Conservation (phyloP, 2,888 invertebrate species). For the Auanema sp. region DNA sequence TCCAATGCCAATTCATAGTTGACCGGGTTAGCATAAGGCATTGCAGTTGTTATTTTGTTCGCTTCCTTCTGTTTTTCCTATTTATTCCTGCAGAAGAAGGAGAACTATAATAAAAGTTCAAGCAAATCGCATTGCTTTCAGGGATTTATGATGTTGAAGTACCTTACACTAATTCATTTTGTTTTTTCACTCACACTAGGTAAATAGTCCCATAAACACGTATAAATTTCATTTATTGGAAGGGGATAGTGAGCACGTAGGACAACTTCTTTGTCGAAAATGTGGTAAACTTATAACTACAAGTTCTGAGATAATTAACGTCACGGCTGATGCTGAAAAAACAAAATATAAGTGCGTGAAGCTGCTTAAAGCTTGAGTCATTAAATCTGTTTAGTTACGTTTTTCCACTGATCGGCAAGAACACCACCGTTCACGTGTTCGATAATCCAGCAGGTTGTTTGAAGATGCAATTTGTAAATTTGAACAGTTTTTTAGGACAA, state of each 20-base stretch:
- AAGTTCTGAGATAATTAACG: slow-evolving; percentile 34
- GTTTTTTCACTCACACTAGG: no score
- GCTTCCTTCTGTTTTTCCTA: no score
- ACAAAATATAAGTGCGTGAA: slow-evolving; percentile 23
- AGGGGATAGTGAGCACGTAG: slow-evolving; percentile 27
- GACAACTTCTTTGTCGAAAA: slow-evolving; percentile 36
- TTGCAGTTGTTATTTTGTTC: no score
- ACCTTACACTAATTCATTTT: no score
- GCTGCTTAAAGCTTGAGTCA: neutral
- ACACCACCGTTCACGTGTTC: slow-evolving; percentile 34
- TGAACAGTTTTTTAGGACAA: slow-evolving; percentile 23
- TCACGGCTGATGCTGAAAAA: slow-evolving; percentile 23
- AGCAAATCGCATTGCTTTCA: no score
- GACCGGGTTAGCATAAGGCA: no score
- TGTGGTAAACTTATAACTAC: slow-evolving; percentile 35
- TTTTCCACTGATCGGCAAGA: slow-evolving; percentile 36
- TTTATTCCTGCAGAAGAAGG: no score
- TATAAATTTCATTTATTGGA: no score
- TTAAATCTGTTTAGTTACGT: slow-evolving; percentile 23
- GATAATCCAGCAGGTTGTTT: slow-evolving; percentile 33
- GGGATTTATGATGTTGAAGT: no score
- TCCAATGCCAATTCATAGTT: no score
- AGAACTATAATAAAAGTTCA: no score
- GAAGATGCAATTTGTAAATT: slow-evolving; percentile 3
- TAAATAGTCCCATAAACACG: no score